Evolutionary conservation across 2,888 invertebrate species (phyloP), one percentile per base, ranked within the genome.

Genomic region (Cylloceria caligata): DNA sequence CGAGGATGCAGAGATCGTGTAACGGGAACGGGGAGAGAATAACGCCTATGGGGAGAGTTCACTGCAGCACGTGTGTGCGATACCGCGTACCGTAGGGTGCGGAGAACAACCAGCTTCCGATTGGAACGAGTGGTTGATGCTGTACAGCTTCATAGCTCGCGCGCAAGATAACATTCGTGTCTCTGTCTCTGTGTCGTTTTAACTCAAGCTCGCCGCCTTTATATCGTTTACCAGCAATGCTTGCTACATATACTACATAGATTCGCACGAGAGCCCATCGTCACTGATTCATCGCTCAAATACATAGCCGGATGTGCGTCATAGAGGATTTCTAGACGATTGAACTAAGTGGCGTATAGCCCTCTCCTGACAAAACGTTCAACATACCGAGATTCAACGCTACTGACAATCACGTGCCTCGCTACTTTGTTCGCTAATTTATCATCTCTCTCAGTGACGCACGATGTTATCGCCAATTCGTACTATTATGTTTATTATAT

Each of bases 261-360:
- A 88, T 87, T 87, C 86, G 87, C 86, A 87, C 87, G 86, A 88
- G 90, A 90, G 90, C 83, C 65, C 80, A 87, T 85, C 86, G 89
- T 88, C 85, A 87, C 87, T 90, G 89, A 91, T 90, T 90, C 88
- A 87, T 79, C 21, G 47, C 49, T 75, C 60, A 78, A 62, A 68
- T 62, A 57, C 72, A 60, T 49, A 77, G 85, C 88, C 91, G 92
- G 92, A 92, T 90, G 87, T 91, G 89, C 90, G 91, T 92, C 91
- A 90, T 88, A 85, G 89, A 91, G 92, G 90, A 92, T 90, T 92
- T 92, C 92, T 92, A 90, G 90, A 87, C 91, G 90, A 92, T 92
- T 92, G 89, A 91, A 82, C 89, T 86, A 88, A 89, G 83, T 85
- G 81, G 75, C 74, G 57, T 60, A 49, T 36, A 55, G 57, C 16